Conservation (phyloP, 2,888 invertebrate species). For the Magallana nippona region DNA sequence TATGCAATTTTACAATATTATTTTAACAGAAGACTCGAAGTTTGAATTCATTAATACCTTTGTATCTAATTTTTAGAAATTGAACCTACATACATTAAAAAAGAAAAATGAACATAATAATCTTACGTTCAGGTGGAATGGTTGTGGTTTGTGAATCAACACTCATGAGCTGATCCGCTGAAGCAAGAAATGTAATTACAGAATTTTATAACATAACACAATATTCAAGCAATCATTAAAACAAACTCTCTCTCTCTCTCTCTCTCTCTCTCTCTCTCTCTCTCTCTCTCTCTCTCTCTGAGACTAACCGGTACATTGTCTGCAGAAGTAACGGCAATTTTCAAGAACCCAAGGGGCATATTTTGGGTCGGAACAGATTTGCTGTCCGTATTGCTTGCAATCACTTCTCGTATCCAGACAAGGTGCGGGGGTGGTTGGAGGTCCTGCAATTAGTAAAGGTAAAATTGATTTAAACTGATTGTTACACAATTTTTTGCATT, state of each 20-base stretch:
- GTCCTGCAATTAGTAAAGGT: constrained; percentile 51
- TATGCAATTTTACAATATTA: too few relatives aligned
- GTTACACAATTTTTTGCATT: too few relatives aligned
- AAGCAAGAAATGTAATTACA: constrained; percentile 18
- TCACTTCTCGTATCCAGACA: constrained; percentile 60
- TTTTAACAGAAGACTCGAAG: too few relatives aligned
- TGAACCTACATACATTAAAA: too few relatives aligned
- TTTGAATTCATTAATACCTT: background rate
- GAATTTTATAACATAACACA: background rate
- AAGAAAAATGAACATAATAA: too few relatives aligned
- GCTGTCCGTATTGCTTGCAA: constrained; percentile 59
- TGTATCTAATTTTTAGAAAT: background rate
- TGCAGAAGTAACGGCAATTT: constrained; percentile 64
- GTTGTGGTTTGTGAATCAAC: constrained; percentile 59
- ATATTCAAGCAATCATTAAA: too few relatives aligned
- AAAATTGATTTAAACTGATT: background rate
- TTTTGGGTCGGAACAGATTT: constrained; percentile 56
- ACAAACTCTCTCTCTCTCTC: constrained; percentile 26
- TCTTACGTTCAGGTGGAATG: constrained; percentile 61
- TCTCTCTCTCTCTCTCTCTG: background rate
- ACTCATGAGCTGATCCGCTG: constrained; percentile 53
- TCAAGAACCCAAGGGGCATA: constrained; percentile 61
- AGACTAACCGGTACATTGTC: constrained; percentile 58
- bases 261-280: constrained; percentile 26
- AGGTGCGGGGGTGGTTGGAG: constrained; percentile 61